Percentiles rank a stretch among this genome's conserved stretches.
Conservation (phyloP, 1,140 invertebrate genomes). For the Aphaenogaster ashmeadi region DNA sequence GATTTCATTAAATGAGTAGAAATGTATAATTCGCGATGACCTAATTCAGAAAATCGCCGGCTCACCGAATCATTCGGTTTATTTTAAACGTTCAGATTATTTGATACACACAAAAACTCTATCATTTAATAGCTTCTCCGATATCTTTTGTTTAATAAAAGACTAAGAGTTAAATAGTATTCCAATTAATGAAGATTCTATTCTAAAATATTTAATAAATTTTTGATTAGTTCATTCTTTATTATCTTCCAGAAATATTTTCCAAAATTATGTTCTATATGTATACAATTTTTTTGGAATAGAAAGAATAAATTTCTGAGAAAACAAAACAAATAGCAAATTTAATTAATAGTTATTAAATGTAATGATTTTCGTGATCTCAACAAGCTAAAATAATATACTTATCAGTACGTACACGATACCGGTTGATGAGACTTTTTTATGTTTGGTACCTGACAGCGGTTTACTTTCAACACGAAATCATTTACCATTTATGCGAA, state of each 20-base stretch:
- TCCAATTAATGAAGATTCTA: constrained; percentile 28
- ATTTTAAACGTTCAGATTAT: constrained; percentile 9
- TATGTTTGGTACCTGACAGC: background rate
- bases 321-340: background rate
- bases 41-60: constrained; percentile 1
- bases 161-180: background rate
- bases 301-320: background rate
- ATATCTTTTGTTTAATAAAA: background rate
- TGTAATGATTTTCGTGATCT: background rate
- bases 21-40: background rate
- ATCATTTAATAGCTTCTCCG: background rate
- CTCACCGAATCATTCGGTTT: background rate
- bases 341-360: background rate
- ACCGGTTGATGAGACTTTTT: background rate
- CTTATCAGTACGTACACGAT: background rate
- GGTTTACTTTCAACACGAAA: constrained; percentile 47
- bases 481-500: background rate
- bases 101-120: background rate
- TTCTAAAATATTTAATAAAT: constrained; percentile 6
- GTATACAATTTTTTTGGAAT: background rate
- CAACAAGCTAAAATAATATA: background rate
- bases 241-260: background rate
- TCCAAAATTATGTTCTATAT: background rate
- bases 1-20: background rate
- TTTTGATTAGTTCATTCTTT: background rate